phyloP scores from a whole-genome alignment of 1,140 invertebrate genomes.

The Pomphorhynchus laevis region DNA sequence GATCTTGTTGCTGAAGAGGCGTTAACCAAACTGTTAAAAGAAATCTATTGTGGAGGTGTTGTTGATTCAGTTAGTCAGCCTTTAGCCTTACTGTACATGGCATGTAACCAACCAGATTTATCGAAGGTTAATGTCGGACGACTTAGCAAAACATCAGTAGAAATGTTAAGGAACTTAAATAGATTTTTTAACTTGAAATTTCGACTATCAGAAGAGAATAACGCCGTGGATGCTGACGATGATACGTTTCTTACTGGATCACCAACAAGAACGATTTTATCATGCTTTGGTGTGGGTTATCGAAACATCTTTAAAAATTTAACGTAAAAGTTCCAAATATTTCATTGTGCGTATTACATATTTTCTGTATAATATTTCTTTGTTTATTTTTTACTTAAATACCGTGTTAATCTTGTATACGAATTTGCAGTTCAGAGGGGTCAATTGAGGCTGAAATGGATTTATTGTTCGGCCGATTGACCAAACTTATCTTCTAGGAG shows the following conservation, averaged over 20 bases:
- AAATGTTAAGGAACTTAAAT: conserved; percentile 29
- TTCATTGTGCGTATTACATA: too few species aligned
- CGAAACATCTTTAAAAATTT: conserved; percentile 51
- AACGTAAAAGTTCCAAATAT: too few species aligned
- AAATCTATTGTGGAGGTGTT: conserved; percentile 57
- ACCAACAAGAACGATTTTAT: conserved; percentile 39
- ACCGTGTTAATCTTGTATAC: too few species aligned
- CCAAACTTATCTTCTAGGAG: too few species aligned
- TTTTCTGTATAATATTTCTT: too few species aligned
- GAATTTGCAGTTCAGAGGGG: too few species aligned
- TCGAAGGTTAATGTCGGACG: conserved; percentile 46
- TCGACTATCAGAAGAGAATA: conserved; percentile 13
- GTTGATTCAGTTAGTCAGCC: conserved; percentile 53
- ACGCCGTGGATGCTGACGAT: conserved; percentile 22
- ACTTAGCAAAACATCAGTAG: conserved; percentile 31
- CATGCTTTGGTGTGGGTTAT: conserved; percentile 68
- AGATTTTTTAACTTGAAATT: conserved; percentile 58
- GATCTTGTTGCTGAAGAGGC: conserved; percentile 57
- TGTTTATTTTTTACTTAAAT: too few species aligned
- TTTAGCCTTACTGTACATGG: conserved; percentile 50
- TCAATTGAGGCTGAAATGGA: too few species aligned
- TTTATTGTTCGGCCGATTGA: too few species aligned
- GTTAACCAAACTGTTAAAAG: conserved; percentile 40
- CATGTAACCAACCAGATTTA: conserved; percentile 59
- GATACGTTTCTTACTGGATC: conserved; percentile 25